phyloP scores from a whole-genome alignment of 2,888 invertebrate species.

The Nemoura dubitans region DNA sequence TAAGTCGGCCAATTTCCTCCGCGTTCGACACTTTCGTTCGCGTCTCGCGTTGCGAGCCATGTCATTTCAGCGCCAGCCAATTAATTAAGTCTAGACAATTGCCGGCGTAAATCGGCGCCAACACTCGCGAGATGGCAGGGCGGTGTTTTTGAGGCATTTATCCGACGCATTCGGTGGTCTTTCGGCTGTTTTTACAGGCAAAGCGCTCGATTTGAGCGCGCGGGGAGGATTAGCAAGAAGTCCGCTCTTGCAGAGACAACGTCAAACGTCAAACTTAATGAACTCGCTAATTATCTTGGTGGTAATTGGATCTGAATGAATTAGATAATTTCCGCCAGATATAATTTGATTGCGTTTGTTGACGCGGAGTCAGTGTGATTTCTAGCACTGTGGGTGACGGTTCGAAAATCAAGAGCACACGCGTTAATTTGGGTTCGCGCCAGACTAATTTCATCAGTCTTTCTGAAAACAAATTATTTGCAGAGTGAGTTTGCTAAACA shows the following conservation, averaged over 20 bases:
- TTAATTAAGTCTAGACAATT: slow-evolving; percentile 12
- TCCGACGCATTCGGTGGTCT: neutral
- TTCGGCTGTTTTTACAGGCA: neutral
- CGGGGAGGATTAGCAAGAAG: no score
- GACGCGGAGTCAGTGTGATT: neutral
- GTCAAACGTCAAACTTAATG: neutral
- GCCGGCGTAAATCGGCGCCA: neutral
- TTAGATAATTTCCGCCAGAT: neutral
- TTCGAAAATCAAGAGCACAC: neutral
- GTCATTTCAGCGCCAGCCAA: neutral
- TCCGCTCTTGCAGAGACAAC: neutral
- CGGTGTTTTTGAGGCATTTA: no score
- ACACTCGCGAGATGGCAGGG: neutral
- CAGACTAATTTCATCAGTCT: no score
- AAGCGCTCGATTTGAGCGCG: neutral
- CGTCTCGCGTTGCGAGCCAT: no score
- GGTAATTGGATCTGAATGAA: neutral
- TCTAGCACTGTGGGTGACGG: neutral
- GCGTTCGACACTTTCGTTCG: no score
- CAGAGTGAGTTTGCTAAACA: neutral
- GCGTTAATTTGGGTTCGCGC: neutral
- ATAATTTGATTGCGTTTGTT: neutral
- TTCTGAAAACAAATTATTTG: neutral
- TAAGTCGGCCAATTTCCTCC: no score
- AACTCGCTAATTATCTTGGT: neutral